Percentiles rank a stretch among this genome's conserved stretches.
These are phyloP conservation scores for Drosophila kanapiae DNA, from an alignment of 1,140 invertebrate species.

Conservation along the genomic window DNA sequence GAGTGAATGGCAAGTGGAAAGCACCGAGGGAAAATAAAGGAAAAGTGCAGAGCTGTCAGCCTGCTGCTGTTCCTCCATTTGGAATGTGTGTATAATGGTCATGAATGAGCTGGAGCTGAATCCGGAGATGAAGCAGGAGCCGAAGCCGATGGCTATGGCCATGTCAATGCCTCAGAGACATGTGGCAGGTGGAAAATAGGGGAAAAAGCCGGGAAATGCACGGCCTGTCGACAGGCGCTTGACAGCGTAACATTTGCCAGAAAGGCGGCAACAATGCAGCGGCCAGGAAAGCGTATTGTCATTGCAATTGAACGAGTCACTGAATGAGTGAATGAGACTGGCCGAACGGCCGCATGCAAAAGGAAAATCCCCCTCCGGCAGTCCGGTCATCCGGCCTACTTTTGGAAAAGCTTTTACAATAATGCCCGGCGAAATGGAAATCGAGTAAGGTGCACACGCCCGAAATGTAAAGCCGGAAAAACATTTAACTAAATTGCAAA, in stretches of 20 bases:
- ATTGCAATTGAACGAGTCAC: constrained; percentile 69
- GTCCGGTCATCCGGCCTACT: constrained; percentile 11
- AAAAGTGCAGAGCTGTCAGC: constrained; percentile 61
- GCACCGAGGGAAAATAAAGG: constrained; percentile 41
- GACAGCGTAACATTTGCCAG: constrained; percentile 70
- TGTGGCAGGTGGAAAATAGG: constrained; percentile 66
- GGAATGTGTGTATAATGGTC: constrained; percentile 73
- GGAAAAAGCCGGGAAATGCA: constrained; percentile 17
- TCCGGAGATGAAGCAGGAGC: constrained; percentile 10
- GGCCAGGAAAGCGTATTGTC: constrained; percentile 50
- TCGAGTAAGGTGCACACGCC: constrained; percentile 36
- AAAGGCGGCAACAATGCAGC: constrained; percentile 51
- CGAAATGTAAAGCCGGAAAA: constrained; percentile 50
- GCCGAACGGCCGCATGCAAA: constrained; percentile 37
- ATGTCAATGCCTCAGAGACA: constrained; percentile 42
- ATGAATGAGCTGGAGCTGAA: constrained; percentile 48
- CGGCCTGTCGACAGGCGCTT: constrained; percentile 66
- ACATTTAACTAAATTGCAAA: constrained; percentile 68
- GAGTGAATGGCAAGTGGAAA: constrained; percentile 45
- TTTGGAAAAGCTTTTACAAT: constrained; percentile 64
- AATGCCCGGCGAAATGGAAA: constrained; percentile 55
- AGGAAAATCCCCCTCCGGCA: constrained; percentile 22
- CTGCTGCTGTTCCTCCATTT: constrained; percentile 18
- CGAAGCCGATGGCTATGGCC: constrained; percentile 19
- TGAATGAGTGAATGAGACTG: constrained; percentile 56